These are phyloP conservation scores for Teinopalpus imperialis DNA, from an alignment of 2,888 invertebrate genomes.

Conservation along the genomic window DNA sequence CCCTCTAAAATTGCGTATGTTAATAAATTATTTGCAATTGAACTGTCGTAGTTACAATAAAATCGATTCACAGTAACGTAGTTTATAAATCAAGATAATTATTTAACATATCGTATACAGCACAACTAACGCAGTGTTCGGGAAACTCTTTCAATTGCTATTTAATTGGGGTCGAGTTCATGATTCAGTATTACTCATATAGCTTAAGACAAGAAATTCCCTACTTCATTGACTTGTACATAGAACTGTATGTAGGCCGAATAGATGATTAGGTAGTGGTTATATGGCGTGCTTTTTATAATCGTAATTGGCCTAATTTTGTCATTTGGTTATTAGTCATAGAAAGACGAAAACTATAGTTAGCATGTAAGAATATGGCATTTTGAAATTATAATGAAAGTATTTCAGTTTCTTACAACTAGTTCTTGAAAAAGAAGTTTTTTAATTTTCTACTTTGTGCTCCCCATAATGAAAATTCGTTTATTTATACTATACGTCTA, in stretches of 20 bases:
- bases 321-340: too few relatives aligned
- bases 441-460: too few relatives aligned
- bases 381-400: too few relatives aligned
- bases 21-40: neutral
- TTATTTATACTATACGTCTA: too few relatives aligned
- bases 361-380: too few relatives aligned
- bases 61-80: slow-evolving; percentile 18
- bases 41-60: slow-evolving; percentile 8
- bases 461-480: too few relatives aligned
- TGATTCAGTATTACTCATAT: slow-evolving; percentile 25
- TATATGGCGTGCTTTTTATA: slow-evolving; percentile 17
- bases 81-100: slow-evolving; percentile 20
- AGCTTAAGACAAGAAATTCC: slow-evolving; percentile 14
- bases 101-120: neutral
- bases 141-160: slow-evolving; percentile 14
- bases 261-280: slow-evolving; percentile 18
- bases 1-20: neutral
- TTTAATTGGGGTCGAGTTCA: slow-evolving; percentile 1
- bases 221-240: slow-evolving; percentile 20
- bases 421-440: too few relatives aligned
- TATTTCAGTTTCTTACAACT: too few relatives aligned
- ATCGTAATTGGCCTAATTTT: too few relatives aligned
- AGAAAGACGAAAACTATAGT: too few relatives aligned
- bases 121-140: neutral
- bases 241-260: slow-evolving; percentile 19